phyloP scores from a whole-genome alignment of 2,113 vertebrate species.

The Muntiacus reevesi region DNA sequence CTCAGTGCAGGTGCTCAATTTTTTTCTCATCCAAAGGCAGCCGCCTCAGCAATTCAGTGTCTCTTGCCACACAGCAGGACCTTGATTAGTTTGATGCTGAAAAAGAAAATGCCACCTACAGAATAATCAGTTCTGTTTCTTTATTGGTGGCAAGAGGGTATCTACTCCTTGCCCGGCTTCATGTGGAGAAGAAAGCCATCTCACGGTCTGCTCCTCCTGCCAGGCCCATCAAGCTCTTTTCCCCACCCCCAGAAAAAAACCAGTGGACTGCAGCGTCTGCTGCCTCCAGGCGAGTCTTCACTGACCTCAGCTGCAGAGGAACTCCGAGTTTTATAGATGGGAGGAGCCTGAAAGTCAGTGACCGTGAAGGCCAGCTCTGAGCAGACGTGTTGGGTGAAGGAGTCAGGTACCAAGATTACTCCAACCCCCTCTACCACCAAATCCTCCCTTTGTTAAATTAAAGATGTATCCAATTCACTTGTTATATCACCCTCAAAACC shows the following conservation, averaged over 20 bases:
- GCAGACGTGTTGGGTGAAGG: rapidly evolving
- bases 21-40: constrained; percentile 5
- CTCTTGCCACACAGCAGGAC: constrained; percentile 16
- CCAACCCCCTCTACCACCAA: neutral
- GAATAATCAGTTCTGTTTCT: constrained; percentile 34
- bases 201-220: neutral
- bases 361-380: rapidly evolving
- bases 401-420: neutral
- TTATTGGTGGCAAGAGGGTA: neutral
- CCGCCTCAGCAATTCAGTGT: constrained; percentile 26
- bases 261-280: neutral
- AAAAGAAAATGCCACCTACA: constrained; percentile 24
- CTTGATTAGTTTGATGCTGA: constrained; percentile 46
- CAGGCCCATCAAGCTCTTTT: neutral
- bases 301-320: neutral
- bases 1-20: neutral
- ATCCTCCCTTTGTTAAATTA: neutral
- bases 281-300: neutral
- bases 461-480: neutral
- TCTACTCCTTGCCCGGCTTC: neutral
- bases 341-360: neutral
- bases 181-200: neutral
- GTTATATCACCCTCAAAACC: neutral
- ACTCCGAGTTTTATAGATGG: too few relatives aligned
- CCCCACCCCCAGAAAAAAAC: neutral